These are phyloP conservation scores for Pterobdella sp. DNA, from an alignment of 2,888 invertebrate species.

Conservation along the genomic window DNA sequence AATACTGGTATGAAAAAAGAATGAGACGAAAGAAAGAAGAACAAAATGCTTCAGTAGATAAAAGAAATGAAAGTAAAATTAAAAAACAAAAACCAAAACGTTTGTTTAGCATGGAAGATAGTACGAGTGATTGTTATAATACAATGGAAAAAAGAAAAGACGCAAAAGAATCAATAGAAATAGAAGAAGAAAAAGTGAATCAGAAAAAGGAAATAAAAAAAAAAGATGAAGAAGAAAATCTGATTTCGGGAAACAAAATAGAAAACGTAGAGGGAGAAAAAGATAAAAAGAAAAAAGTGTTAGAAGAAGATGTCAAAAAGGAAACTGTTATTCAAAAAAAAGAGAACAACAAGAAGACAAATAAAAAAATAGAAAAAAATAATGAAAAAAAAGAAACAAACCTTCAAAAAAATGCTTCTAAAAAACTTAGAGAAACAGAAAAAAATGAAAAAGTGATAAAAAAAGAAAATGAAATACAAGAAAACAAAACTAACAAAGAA, in stretches of 20 bases:
- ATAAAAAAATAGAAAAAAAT: no score
- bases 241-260: neutral
- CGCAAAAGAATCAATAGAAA: neutral
- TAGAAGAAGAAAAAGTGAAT: neutral
- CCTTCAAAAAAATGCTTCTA: no score
- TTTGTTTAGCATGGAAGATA: no score
- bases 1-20: no score
- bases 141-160: no score
- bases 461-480: neutral
- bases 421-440: no score
- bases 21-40: no score
- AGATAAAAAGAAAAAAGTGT: neutral
- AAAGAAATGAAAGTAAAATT: neutral
- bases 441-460: no score
- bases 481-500: neutral
- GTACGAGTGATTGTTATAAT: no score
- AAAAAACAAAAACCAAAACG: neutral
- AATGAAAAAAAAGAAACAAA: no score
- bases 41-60: no score
- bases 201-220: neutral
- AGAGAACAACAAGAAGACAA: neutral
- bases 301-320: neutral
- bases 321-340: neutral
- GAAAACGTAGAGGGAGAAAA: neutral
- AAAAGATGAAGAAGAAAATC: neutral